Percentiles rank a stretch among this genome's conserved stretches.
Conservation (phyloP, 2,888 invertebrate genomes). For the Siphonodentalium dalli region DNA sequence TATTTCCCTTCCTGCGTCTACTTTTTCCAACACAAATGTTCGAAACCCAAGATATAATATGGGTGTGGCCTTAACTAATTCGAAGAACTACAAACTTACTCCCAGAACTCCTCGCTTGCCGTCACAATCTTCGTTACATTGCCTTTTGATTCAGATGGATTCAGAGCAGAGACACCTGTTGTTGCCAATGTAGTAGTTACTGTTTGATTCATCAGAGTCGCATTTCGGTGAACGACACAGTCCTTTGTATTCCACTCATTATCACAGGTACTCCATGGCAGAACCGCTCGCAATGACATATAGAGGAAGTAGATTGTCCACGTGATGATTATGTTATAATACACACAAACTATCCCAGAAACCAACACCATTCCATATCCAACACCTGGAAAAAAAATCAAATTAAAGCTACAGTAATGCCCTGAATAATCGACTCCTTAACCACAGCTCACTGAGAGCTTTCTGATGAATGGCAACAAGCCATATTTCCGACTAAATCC, state of each 20-base stretch:
- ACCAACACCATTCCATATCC: slow-evolving; percentile 63
- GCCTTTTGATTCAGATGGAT: not conserved
- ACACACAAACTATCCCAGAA: slow-evolving; percentile 59
- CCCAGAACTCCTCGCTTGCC: slow-evolving; percentile 39
- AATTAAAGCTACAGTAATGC: no score
- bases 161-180: not conserved
- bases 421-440: no score
- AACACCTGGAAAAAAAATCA: slow-evolving; percentile 52
- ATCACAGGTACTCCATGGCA: slow-evolving; percentile 60
- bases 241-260: slow-evolving; percentile 55
- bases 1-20: no score
- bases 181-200: not conserved
- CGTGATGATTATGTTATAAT: slow-evolving; percentile 64
- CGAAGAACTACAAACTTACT: slow-evolving; percentile 29
- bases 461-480: no score
- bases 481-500: no score
- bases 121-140: slow-evolving; percentile 11
- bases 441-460: no score
- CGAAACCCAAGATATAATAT: no score
- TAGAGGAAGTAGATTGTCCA: slow-evolving; percentile 63
- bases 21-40: no score
- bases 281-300: slow-evolving; percentile 46
- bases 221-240: slow-evolving; percentile 19
- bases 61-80: no score
- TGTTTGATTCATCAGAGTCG: not conserved